phyloP scores from a whole-genome alignment of 2,888 invertebrate species.

The Oeneis ivallda region DNA sequence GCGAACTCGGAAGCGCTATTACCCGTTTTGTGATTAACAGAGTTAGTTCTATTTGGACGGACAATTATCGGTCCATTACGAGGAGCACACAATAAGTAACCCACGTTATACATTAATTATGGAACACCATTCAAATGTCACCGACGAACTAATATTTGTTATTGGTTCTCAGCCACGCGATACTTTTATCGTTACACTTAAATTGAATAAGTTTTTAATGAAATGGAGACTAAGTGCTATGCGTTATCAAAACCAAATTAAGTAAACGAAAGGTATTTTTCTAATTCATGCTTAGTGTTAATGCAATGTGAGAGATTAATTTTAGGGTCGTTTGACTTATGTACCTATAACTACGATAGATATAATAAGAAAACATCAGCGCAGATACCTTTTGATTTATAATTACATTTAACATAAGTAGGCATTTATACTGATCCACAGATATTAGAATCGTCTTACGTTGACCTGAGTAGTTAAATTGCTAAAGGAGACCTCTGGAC shows the following conservation, averaged over 20 bases:
- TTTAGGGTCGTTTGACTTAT: no score
- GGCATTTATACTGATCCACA: no score
- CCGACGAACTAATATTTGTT: conserved; percentile 51
- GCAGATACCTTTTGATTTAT: no score
- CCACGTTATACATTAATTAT: conserved; percentile 68
- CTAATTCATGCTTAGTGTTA: neutral
- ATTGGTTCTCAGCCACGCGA: conserved; percentile 43
- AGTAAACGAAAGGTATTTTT: neutral
- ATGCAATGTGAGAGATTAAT: no score
- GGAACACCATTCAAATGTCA: conserved; percentile 62
- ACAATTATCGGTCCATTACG: conserved; percentile 80
- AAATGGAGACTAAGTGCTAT: conserved; percentile 31
- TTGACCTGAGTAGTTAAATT: neutral
- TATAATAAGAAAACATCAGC: no score
- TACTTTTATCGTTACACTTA: conserved; percentile 39
- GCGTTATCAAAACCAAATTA: conserved; percentile 12
- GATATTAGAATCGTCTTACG: neutral
- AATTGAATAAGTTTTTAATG: conserved; percentile 43
- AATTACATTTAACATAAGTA: no score
- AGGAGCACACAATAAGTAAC: conserved; percentile 63
- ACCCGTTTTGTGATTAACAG: conserved; percentile 75
- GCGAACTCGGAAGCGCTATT: conserved; percentile 26
- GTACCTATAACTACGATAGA: no score
- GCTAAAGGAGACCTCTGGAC: no score
- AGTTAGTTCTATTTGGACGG: conserved; percentile 78